phyloP scores from a whole-genome alignment of 2,888 invertebrate species.

The Gastrophysa polygoni region DNA sequence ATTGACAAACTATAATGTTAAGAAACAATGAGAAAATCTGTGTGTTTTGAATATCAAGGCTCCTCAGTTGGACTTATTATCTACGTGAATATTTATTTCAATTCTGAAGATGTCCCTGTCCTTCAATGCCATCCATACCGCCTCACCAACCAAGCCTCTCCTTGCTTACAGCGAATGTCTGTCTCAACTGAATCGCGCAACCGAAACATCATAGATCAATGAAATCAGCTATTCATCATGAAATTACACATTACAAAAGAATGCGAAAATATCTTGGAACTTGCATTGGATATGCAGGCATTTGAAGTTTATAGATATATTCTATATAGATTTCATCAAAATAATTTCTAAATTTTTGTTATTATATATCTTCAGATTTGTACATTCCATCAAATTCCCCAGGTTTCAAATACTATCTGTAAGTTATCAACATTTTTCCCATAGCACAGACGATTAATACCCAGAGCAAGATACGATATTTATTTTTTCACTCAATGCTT shows the following conservation, averaged over 20 bases:
- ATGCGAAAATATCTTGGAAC: too few species aligned
- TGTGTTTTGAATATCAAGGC: conserved; percentile 52
- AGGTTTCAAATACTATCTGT: too few species aligned
- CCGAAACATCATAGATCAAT: not conserved
- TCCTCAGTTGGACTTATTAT: conserved; percentile 54
- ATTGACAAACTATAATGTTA: conserved; percentile 30
- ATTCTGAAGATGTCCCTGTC: conserved; percentile 15
- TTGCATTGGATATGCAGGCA: too few species aligned
- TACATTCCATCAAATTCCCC: not conserved
- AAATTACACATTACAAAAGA: too few species aligned
- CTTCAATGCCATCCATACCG: conserved; percentile 13
- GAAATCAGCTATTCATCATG: not conserved
- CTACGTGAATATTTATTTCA: conserved; percentile 10
- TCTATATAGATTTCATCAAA: too few species aligned
- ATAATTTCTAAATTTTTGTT: not conserved
- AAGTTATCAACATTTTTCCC: not conserved
- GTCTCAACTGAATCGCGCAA: conserved; percentile 35
- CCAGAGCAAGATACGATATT: conserved; percentile 26
- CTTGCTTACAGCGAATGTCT: conserved; percentile 37
- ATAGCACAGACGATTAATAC: not conserved
- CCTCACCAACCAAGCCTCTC: conserved; percentile 24
- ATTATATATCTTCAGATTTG: not conserved
- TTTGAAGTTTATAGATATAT: too few species aligned
- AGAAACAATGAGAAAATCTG: conserved; percentile 12
- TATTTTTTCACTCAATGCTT: conserved; percentile 29